These are phyloP conservation scores for Harpagoxenus sublaevis DNA, from an alignment of 2,888 invertebrate species.

Conservation along the genomic window DNA sequence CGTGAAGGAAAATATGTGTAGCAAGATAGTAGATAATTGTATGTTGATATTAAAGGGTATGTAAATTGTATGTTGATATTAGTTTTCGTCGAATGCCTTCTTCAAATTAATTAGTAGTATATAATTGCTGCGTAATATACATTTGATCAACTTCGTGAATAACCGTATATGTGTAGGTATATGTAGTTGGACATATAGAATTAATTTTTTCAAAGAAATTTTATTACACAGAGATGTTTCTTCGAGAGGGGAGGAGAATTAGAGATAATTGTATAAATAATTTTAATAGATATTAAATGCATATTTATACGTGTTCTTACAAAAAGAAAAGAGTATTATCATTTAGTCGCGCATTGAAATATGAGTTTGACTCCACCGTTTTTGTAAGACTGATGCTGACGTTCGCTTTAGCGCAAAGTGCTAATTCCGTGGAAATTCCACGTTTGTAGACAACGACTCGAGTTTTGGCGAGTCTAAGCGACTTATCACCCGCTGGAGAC, in stretches of 20 bases:
- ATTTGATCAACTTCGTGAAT: too few species aligned
- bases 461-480: slow-evolving; percentile 62
- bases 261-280: neutral
- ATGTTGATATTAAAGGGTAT: too few species aligned
- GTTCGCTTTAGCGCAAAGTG: slow-evolving; percentile 20
- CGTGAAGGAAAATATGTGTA: too few species aligned
- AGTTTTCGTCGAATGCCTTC: too few species aligned
- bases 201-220: neutral
- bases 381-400: slow-evolving; percentile 36
- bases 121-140: too few species aligned
- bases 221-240: neutral
- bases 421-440: slow-evolving; percentile 46
- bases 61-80: too few species aligned
- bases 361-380: neutral
- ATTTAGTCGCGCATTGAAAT: slow-evolving; percentile 2
- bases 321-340: neutral
- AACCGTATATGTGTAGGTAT: neutral
- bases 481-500: slow-evolving; percentile 44
- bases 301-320: neutral
- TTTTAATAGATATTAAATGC: neutral
- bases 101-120: neutral
- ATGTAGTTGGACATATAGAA: neutral
- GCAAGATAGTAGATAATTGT: too few species aligned
- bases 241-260: neutral
- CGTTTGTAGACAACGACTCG: slow-evolving; percentile 53